Base-by-base conservation (phyloP, 2,113 vertebrate species). In the Pholis gunnellus region DNA sequence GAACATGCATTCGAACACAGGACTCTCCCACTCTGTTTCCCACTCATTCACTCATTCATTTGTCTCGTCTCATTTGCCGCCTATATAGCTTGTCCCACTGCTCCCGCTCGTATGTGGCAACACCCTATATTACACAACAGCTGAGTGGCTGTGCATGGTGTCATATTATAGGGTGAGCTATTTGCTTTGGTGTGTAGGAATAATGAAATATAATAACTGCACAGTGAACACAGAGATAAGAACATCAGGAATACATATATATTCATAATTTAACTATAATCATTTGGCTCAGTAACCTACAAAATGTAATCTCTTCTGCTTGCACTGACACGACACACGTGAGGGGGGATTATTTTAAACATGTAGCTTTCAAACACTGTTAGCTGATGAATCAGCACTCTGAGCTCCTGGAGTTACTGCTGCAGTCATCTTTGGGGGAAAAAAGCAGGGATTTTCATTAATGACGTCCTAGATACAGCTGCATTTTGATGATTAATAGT, bases 81-180 rank as follows among this genome's bases (percentile, higher is more conserved):
- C 78, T 75, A 18, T 84, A 61, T 68, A 81, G 61, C 87, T 72
- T 71, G 6, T 38, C 82, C 79, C 71, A 48, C 81, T 40, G 29
- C 36, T 31, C 44, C 42, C 0, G 17, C 75, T 79, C 44, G 4
- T 63, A 36, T 73, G 48, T 73, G 78, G 69, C 86, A 88, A 87
- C 91, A 88, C 88, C 89, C 86, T 77, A 81, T 75, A 79, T 80
- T 79, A 78, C 91, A 89, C 82, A 88, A 86, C 78, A 88, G 86
- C 88, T 88, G 61, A 74, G 79, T 68, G 54, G 69, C 44, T 48
- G 38, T 77, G 67, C 44, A 67, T 65, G 36, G 75, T 52, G 54
- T 52, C 0, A 0, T 48, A 0, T 2, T 15, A 71, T 20, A 72
- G 46, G 54, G 27, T 78, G 77, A 66, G 38, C 20, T 52, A 14